phyloP scores from a whole-genome alignment of 2,113 vertebrate genomes.

The Laticauda colubrina region DNA sequence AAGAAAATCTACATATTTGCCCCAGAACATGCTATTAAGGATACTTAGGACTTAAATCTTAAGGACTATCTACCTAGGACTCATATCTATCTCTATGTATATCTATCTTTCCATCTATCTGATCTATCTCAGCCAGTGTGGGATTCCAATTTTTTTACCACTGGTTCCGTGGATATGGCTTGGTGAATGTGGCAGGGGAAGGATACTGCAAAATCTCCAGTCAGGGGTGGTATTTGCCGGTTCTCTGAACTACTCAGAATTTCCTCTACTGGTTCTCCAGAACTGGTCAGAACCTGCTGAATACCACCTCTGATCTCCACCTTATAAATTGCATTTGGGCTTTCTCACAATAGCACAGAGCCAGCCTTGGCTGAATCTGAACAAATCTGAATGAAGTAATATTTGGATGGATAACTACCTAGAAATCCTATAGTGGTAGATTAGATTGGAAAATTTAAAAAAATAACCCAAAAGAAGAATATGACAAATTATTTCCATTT shows the following conservation, averaged over 20 bases:
- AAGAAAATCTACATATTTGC: background rate
- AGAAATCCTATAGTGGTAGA: background rate
- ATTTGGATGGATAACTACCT: background rate
- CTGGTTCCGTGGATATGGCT: no score
- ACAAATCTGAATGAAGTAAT: background rate
- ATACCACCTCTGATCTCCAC: no score
- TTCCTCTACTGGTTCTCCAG: no score
- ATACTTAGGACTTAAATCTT: background rate
- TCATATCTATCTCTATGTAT: background rate
- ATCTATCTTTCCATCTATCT: background rate
- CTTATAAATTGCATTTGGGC: background rate
- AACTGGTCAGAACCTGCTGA: no score
- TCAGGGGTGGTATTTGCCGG: no score
- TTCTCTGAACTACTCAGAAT: no score
- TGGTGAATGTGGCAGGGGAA: no score
- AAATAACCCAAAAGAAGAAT: background rate
- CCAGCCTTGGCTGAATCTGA: background rate
- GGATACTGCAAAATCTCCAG: no score
- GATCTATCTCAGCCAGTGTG: background rate
- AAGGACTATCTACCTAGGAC: no score
- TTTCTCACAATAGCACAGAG: background rate
- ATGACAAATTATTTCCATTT: background rate
- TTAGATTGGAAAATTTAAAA: background rate
- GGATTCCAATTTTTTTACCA: no score
- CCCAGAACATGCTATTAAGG: background rate